phyloP scores from a whole-genome alignment of 2,113 vertebrate species.

The Platysternon megacephalum region DNA sequence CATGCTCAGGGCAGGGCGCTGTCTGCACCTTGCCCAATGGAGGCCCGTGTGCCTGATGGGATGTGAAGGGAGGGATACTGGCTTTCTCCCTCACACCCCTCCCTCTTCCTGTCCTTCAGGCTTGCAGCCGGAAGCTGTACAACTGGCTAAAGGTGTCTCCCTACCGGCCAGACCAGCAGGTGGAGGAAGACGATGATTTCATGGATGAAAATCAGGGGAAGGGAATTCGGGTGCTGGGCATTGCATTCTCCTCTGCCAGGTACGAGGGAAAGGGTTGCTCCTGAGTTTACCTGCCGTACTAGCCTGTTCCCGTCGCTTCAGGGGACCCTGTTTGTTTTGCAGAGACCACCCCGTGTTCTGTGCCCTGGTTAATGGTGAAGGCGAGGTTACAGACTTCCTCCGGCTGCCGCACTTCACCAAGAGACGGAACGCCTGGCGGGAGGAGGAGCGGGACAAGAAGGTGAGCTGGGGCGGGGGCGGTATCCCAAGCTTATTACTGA shows the following conservation, averaged over 20 bases:
- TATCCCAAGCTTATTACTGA: neutral
- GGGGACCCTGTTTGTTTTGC: neutral
- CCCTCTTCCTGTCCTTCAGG: conserved; percentile 69
- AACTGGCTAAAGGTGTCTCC: conserved; percentile 96
- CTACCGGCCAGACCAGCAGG: conserved; percentile 95
- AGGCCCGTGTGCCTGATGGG: neutral
- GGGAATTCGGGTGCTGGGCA: conserved; percentile 93
- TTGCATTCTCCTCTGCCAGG: conserved; percentile 96
- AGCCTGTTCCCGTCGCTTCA: neutral
- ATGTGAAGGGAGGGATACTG: neutral
- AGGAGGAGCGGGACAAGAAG: conserved; percentile 96
- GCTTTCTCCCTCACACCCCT: neutral
- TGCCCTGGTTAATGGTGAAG: conserved; percentile 94
- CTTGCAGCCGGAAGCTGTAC: conserved; percentile 95
- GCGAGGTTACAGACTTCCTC: conserved; percentile 96
- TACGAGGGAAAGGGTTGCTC: conserved; percentile 52
- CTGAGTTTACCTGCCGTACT: neutral
- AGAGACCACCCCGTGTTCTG: conserved; percentile 98
- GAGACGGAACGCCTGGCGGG: conserved; percentile 94
- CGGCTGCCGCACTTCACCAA: conserved; percentile 96
- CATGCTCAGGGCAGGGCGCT: neutral
- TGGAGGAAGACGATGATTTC: conserved; percentile 97
- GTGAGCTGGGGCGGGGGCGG: conserved; percentile 60
- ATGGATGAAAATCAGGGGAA: conserved; percentile 98
- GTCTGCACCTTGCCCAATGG: neutral